Evolutionary conservation across 2,888 invertebrate species (phyloP), one percentile per base, ranked within the genome.

Genomic region (Troides aeacus): DNA sequence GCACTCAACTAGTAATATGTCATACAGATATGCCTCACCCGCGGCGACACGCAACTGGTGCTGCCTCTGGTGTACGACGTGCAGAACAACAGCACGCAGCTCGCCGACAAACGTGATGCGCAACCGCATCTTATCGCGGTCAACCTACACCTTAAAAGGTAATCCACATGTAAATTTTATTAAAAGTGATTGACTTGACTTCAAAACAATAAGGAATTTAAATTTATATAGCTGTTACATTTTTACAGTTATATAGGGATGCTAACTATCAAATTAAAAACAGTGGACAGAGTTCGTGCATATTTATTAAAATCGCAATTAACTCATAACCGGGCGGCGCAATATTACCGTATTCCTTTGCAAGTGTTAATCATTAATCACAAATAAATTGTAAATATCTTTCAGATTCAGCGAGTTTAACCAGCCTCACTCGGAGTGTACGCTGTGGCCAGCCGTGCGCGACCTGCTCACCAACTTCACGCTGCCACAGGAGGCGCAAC

Each of bases 1-100:
- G 12, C 15, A 42, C 42, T 12, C 12, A 42, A 42, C 12, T 12
- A 42, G 42, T 10, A 42, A 42, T 8, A 8, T 46, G 46, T 46
- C 12, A 12, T 46, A 0, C 75, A 93, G 93, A 88, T 93, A 69
- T 92, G 92, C 77, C 80, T 93, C 72, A 91, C 86, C 1, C 92
- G 92, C 65, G 91, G 89, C 68, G 93, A 93, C 79, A 90, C 90
- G 50, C 93, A 93, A 75, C 84, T 99, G 68, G 96, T 98, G 24
- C 93, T 99, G 72, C 98, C 99, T 2, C 93, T 99, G 72, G 96
- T 99, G 62, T 98, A 99, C 86, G 98, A 99, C 86, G 95, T 97
- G 75, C 95, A 94, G 76, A 95, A 95, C 61, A 99, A 99, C 88
- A 93, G 96, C 61, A 98, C 98, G 10, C 97, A 97, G 81, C 90